Conservation (phyloP, 2,888 invertebrate species). For the Hirtodrosophila trivittata region DNA sequence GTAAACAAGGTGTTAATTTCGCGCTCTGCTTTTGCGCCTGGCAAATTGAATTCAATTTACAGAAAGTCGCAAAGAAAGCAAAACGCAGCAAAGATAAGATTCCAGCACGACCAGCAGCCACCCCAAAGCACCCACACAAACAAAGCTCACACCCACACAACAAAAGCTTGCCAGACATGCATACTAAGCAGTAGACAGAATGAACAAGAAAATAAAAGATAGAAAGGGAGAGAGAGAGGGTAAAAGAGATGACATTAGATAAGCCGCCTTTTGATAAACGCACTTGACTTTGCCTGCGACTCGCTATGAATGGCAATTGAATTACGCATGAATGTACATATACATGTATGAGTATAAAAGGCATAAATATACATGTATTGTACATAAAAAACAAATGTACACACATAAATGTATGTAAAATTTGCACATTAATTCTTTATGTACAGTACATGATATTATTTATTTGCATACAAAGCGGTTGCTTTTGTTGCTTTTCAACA, state of each 20-base stretch:
- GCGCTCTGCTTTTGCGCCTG: conserved; percentile 41
- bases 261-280: conserved; percentile 56
- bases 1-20: conserved; percentile 75
- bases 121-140: conserved; percentile 9
- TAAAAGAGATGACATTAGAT: conserved; percentile 59
- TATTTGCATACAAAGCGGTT: too few species aligned
- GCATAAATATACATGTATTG: background rate
- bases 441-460: too few species aligned
- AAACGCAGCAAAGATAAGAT: conserved; percentile 60
- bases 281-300: conserved; percentile 69
- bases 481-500: too few species aligned
- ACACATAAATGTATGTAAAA: background rate
- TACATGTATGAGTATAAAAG: background rate
- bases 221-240: conserved; percentile 1
- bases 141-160: conserved; percentile 31
- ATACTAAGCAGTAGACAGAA: conserved; percentile 44
- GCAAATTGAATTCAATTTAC: conserved; percentile 65
- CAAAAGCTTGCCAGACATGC: conserved; percentile 44
- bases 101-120: conserved; percentile 44
- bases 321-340: conserved; percentile 18
- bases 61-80: conserved; percentile 36
- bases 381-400: background rate
- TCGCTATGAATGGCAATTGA: conserved; percentile 57
- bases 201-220: background rate
- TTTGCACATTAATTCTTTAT: too few species aligned